Evolutionary conservation across 1,140 invertebrate species (phyloP).

Genomic region (Aphaenogaster floridana): DNA sequence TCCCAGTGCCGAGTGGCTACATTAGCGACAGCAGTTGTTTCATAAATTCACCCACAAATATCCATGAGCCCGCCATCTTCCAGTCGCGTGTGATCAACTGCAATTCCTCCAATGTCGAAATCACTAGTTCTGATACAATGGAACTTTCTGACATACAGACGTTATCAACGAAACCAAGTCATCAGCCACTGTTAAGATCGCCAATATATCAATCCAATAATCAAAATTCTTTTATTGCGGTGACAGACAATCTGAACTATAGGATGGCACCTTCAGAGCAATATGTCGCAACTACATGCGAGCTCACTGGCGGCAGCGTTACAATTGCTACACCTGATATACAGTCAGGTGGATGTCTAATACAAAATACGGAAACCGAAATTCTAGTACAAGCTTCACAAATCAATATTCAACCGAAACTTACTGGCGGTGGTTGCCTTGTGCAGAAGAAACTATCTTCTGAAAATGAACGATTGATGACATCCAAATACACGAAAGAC

Average conservation of each 20-base stretch:
- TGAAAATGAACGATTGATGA: conserved; percentile 48
- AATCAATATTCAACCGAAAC: conserved; percentile 79
- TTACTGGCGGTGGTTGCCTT: conserved; percentile 76
- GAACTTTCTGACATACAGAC: conserved; percentile 10
- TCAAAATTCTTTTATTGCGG: background rate
- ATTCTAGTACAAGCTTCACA: conserved; percentile 74
- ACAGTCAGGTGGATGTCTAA: conserved; percentile 79
- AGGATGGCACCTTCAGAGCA: conserved; percentile 58
- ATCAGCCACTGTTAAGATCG: background rate
- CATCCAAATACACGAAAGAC: background rate
- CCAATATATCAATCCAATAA: conserved; percentile 31
- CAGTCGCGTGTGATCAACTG: conserved; percentile 50
- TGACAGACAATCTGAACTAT: background rate
- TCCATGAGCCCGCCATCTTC: conserved; percentile 75
- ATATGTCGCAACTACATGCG: conserved; percentile 76
- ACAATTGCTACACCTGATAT: conserved; percentile 80
- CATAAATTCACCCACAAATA: conserved; percentile 79
- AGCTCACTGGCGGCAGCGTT: conserved; percentile 79
- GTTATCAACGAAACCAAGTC: background rate
- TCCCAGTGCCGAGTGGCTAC: conserved; percentile 74
- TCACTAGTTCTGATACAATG: background rate
- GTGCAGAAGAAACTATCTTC: conserved; percentile 74
- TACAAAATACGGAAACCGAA: conserved; percentile 76
- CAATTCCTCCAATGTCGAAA: background rate
- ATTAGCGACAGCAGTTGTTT: conserved; percentile 73